Evolutionary conservation across 2,888 invertebrate species (phyloP), one percentile per base, ranked within the genome.

Genomic region (Rhaphigaster nebulosa): DNA sequence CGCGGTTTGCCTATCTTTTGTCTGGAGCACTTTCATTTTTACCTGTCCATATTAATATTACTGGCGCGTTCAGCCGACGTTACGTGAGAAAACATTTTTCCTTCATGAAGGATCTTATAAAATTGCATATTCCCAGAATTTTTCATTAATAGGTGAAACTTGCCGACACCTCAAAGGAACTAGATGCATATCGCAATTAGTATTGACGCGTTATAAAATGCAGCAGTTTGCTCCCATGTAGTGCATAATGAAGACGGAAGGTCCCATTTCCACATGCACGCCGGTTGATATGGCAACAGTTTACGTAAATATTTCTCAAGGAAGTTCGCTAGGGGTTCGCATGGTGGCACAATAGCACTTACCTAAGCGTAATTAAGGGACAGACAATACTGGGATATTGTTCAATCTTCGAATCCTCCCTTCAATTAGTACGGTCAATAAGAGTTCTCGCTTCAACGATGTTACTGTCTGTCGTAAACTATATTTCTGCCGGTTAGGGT

Each of bases 241-340:
- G 84, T 45, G 84, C 84, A 84, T 50, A 84, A 84, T n/a, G 45
- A 45, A 45, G 41, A n/a, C 84, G 84, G 84, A 84, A 84, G 34
- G 70, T 34, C 20, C 34, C 70, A 38, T 76, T 76, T 76, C 70
- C 70, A 34, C 70, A 76, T 76, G 84, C n/a, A 84, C 45, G n/a
- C 45, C 13, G 13, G 26, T n/a, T 45, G 84, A n/a, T 84, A 50
- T 84, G 84, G 84, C 84, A 50, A 84, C 70, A 50, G 84, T 84
- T 84, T 84, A 84, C 84, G 84, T 84, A 84, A 84, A 84, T 84
- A 50, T 84, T 84, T 84, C 84, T 84, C 84, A 84, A 45, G 84
- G 84, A 84, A 84, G 84, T 45, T 45, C 20, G 15, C 45, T n/a
- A 45, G 45, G 84, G 84, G 84, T 84, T 84, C 84, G 45, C 84